Percentiles rank a stretch among this genome's conserved stretches.
phyloP scores from a whole-genome alignment of 1,140 invertebrate genomes.

The Drosophila pachea region DNA sequence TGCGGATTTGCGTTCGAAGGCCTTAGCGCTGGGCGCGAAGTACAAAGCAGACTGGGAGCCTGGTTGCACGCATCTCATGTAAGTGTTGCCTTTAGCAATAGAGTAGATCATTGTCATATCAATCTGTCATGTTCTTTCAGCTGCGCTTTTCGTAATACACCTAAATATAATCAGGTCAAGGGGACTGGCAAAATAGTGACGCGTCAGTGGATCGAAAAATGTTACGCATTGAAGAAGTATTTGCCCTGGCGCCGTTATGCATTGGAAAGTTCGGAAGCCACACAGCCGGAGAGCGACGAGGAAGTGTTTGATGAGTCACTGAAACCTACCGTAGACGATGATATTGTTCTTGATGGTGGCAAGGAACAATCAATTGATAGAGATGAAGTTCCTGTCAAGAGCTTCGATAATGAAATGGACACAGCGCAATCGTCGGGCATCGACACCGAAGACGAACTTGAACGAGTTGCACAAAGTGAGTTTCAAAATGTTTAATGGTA shows the following conservation, averaged over 20 bases:
- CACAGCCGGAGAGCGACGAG: constrained; percentile 80
- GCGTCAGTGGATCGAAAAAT: constrained; percentile 88
- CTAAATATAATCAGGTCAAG: constrained; percentile 89
- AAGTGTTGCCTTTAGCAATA: neutral
- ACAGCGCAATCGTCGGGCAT: constrained; percentile 40
- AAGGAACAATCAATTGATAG: neutral
- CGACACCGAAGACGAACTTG: constrained; percentile 82
- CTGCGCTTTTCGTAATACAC: constrained; percentile 93
- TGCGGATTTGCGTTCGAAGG: constrained; percentile 83
- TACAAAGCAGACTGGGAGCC: constrained; percentile 81
- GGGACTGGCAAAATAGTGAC: constrained; percentile 86
- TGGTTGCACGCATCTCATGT: constrained; percentile 64
- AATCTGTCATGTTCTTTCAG: constrained; percentile 78
- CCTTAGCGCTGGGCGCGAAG: constrained; percentile 88
- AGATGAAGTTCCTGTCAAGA: constrained; percentile 5
- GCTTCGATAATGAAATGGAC: neutral
- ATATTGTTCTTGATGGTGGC: constrained; percentile 1
- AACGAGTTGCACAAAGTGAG: constrained; percentile 74
- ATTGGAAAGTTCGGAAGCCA: constrained; percentile 79
- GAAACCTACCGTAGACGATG: constrained; percentile 31
- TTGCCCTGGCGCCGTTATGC: constrained; percentile 87
- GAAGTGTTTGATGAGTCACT: constrained; percentile 79
- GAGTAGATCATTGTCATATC: too few relatives aligned
- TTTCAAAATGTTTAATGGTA: neutral
- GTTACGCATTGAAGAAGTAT: constrained; percentile 82